These are phyloP conservation scores for Choreutis nemorana DNA, from an alignment of 2,888 invertebrate species.

Conservation along the genomic window DNA sequence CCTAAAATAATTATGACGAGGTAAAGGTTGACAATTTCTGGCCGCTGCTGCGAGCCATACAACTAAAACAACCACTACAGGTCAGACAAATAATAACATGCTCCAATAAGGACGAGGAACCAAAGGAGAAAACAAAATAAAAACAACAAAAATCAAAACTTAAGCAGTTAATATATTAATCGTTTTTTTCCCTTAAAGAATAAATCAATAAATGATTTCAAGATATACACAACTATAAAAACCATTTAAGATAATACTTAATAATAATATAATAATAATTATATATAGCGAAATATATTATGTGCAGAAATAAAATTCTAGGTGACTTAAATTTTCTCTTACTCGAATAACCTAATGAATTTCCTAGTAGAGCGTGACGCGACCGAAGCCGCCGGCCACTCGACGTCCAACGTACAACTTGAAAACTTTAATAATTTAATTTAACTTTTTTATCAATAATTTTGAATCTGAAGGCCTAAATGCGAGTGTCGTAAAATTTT, in stretches of 20 bases:
- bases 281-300: slow-evolving; percentile 68
- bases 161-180: slow-evolving; percentile 67
- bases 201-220: slow-evolving; percentile 65
- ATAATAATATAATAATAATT: slow-evolving; percentile 66
- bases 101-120: slow-evolving; percentile 39
- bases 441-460: slow-evolving; percentile 64
- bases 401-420: slow-evolving; percentile 58
- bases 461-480: slow-evolving; percentile 74
- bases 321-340: slow-evolving; percentile 67
- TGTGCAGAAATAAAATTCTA: slow-evolving; percentile 68
- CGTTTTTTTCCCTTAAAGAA: slow-evolving; percentile 62
- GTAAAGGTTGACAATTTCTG: slow-evolving; percentile 61
- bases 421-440: slow-evolving; percentile 55
- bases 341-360: slow-evolving; percentile 63
- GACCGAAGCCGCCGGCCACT: slow-evolving; percentile 24
- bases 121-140: slow-evolving; percentile 37
- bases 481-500: slow-evolving; percentile 72
- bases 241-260: slow-evolving; percentile 66
- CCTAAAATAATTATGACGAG: slow-evolving; percentile 61
- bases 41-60: slow-evolving; percentile 32
- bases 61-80: slow-evolving; percentile 33
- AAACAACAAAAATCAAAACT: slow-evolving; percentile 64
- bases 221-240: slow-evolving; percentile 67
- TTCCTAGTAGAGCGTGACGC: slow-evolving; percentile 49
- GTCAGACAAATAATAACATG: no score